Percentiles rank a stretch among this genome's conserved stretches.
Conservation (phyloP, 2,113 vertebrate genomes). For the Otus sunia region DNA sequence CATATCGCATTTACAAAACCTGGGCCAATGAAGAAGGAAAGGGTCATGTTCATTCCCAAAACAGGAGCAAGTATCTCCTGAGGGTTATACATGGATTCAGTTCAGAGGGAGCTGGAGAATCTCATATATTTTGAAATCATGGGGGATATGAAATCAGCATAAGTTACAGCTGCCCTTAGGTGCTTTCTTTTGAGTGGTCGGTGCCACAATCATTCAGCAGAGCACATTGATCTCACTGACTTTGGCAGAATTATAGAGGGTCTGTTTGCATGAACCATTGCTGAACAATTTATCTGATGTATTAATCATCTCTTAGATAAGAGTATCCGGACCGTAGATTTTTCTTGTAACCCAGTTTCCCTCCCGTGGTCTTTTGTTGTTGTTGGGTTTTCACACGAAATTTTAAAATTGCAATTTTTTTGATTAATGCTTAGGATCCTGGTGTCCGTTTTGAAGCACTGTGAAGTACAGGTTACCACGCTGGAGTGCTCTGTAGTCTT, state of each 20-base stretch:
- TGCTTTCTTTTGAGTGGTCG: conserved; percentile 54
- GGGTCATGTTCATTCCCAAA: background rate
- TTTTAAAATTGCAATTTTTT: background rate
- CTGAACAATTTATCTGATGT: conserved; percentile 53
- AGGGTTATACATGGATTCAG: background rate
- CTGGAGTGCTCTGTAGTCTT: background rate
- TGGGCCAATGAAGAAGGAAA: background rate
- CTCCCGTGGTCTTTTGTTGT: background rate
- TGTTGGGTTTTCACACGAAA: background rate
- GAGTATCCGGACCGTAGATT: background rate
- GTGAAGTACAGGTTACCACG: background rate
- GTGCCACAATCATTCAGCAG: conserved; percentile 53
- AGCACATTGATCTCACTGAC: conserved; percentile 58
- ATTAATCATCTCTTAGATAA: conserved; percentile 64
- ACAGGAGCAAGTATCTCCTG: background rate
- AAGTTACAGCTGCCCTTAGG: conserved; percentile 57
- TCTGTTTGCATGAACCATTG: conserved; percentile 51
- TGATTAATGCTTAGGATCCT: background rate
- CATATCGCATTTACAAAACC: background rate
- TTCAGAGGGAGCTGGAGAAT: background rate
- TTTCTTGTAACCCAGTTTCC: conserved; percentile 1
- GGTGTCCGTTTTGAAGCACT: background rate
- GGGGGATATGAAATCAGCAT: conserved; percentile 27
- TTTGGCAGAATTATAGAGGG: conserved; percentile 59
- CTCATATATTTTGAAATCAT: conserved; percentile 30